Evolutionary conservation across 2,888 invertebrate genomes (phyloP).

Genomic region (Abrostola tripartita): DNA sequence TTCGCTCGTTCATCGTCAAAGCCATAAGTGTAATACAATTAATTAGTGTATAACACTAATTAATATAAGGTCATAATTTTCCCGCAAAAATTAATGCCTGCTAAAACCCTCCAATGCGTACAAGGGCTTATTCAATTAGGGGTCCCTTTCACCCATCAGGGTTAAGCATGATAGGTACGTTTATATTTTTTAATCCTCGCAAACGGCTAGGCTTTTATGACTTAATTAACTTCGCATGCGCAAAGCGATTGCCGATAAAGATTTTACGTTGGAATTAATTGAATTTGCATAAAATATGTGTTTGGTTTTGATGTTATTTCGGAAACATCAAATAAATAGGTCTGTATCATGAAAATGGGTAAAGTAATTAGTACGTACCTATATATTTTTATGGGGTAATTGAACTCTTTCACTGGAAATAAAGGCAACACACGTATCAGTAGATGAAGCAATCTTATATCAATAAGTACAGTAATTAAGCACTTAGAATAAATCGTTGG

Average conservation of each 20-base stretch:
- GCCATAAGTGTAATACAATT: too few species aligned
- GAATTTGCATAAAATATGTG: constrained; percentile 7
- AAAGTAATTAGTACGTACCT: too few species aligned
- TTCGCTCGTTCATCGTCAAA: too few species aligned
- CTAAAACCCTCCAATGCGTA: neutral
- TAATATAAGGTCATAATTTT: neutral
- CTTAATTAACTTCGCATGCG: constrained; percentile 28
- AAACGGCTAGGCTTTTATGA: constrained; percentile 12
- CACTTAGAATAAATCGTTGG: too few species aligned
- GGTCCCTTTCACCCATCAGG: neutral
- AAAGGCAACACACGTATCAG: too few species aligned
- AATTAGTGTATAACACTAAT: too few species aligned
- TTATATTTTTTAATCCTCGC: constrained; percentile 8
- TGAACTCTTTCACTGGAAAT: too few species aligned
- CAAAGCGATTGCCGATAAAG: constrained; percentile 20
- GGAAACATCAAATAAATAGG: neutral
- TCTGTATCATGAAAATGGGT: too few species aligned
- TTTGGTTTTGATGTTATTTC: constrained; percentile 8
- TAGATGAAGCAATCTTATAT: too few species aligned
- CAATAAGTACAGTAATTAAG: too few species aligned
- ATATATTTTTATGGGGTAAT: too few species aligned
- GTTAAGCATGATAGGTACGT: neutral
- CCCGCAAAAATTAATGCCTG: neutral
- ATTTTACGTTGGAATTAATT: constrained; percentile 15
- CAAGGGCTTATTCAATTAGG: constrained; percentile 11